phyloP scores from a whole-genome alignment of 2,797 vertebrate genomes.

The Tenualosa thibaudeaui region DNA sequence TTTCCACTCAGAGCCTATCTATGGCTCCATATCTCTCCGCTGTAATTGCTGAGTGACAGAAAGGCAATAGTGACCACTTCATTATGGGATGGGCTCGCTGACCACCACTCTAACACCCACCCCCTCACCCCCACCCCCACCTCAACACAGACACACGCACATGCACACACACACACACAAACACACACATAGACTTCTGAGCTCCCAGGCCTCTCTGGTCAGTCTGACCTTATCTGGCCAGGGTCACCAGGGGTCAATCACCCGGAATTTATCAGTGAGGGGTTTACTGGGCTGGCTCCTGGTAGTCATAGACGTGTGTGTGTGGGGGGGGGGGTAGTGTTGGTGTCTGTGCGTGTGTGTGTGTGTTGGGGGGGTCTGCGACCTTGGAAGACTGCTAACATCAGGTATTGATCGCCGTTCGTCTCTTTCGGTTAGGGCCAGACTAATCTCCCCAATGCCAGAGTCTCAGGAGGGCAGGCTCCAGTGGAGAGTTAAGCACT shows the following conservation, averaged over 20 bases:
- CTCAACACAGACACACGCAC: background rate
- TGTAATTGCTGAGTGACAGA: slow-evolving; percentile 91
- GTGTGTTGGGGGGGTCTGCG: slow-evolving; percentile 58
- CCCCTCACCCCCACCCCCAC: slow-evolving; percentile 64
- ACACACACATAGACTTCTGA: slow-evolving; percentile 44
- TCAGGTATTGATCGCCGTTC: slow-evolving; percentile 73
- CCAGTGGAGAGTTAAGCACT: slow-evolving; percentile 64
- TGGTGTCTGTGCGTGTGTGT: background rate
- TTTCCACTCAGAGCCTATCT: slow-evolving; percentile 71
- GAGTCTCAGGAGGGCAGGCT: slow-evolving; percentile 60
- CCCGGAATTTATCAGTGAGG: slow-evolving; percentile 73
- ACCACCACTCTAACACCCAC: slow-evolving; percentile 61
- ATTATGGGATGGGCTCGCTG: slow-evolving; percentile 84
- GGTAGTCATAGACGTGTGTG: slow-evolving; percentile 42
- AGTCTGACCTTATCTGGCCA: slow-evolving; percentile 78
- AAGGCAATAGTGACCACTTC: slow-evolving; percentile 95
- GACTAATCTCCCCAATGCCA: slow-evolving; percentile 64
- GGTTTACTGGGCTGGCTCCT: slow-evolving; percentile 61
- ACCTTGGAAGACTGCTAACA: slow-evolving; percentile 64
- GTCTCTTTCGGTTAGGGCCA: slow-evolving; percentile 65
- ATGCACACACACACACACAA: background rate
- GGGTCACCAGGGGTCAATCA: slow-evolving; percentile 85
- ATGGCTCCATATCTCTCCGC: slow-evolving; percentile 71
- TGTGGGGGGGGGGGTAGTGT: background rate
- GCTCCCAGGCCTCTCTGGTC: slow-evolving; percentile 66